Evolutionary conservation across 2,797 vertebrate species (phyloP).

Genomic region (Paratrypauchen microcephalus): DNA sequence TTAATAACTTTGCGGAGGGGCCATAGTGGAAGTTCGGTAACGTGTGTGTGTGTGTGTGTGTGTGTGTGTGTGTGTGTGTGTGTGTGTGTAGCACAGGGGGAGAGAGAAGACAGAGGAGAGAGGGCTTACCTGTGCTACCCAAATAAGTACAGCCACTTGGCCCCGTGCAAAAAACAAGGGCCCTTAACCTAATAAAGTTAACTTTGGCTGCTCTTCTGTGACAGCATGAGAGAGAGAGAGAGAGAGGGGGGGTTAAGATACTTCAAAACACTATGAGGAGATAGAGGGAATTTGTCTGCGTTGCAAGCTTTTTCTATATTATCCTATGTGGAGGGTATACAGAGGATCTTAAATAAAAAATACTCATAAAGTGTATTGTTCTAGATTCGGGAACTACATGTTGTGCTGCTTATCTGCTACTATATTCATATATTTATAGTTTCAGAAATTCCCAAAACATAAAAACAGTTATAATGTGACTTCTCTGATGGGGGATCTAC

Average conservation of each 20-base stretch:
- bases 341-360: too few species aligned
- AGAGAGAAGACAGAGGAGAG: slow-evolving; percentile 58
- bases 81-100: slow-evolving; percentile 61
- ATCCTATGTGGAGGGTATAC: neutral
- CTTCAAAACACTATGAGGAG: slow-evolving; percentile 6
- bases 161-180: slow-evolving; percentile 30
- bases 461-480: too few species aligned
- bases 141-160: slow-evolving; percentile 30
- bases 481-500: too few species aligned
- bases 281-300: neutral
- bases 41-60: too few species aligned
- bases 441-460: too few species aligned
- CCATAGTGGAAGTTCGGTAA: slow-evolving; percentile 72
- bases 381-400: too few species aligned
- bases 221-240: neutral
- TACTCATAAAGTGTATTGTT: too few species aligned
- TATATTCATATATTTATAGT: too few species aligned
- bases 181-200: slow-evolving; percentile 43
- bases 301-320: neutral
- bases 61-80: slow-evolving; percentile 13
- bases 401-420: too few species aligned
- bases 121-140: slow-evolving; percentile 58
- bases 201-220: slow-evolving; percentile 33
- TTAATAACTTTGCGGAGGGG: slow-evolving; percentile 81
- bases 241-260: neutral